Evolutionary conservation across 37 sponge, comb jelly and placozoan species (phyloP), one percentile per base, ranked within the genome.

Genomic region (Ianthella basta): DNA sequence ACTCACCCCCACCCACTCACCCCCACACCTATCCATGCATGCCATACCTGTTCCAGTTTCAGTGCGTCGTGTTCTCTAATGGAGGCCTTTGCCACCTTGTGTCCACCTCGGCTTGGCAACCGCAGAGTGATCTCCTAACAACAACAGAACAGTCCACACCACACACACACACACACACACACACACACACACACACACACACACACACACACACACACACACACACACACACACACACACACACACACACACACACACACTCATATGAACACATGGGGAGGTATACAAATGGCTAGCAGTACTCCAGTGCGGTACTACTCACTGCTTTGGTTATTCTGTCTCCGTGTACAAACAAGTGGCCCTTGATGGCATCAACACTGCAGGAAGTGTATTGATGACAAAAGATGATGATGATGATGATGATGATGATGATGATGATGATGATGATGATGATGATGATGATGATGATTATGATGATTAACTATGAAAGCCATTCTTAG

Each of bases 321-420:
- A 93, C 94, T n/a, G 94, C 94, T 82, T 88, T 87, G 38, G 85
- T 40, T 34, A 93, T 93, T 54, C 64, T 85, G 78, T 93, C 91
- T 0, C 94, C 94, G 18, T 82, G 81, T 0, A 93, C 80, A 24
- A 86, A 59, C 15, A 84, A 85, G 24, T 84, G 74, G 35, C 91
- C 89, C 12, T 72, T 56, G n/a, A 90, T 78, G 39, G 50, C 27
- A 38, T 93, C 94, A 15, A 91, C 88, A 50, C 94, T 93, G 67
- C 32, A 70, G 37, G 36, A 70, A 15, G 37, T 66, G 68, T n/a
- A n/a, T n/a, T n/a, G n/a, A n/a, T n/a, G n/a, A 66, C 14, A 66
- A 19, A 16, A 66, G 27, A 15, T 66, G 15, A 66, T 14, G 14
- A 66, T 16, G 68, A 24, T 13, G 15, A 66, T 23, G 23, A 57